Base-by-base conservation (phyloP, 2,888 invertebrate species). In the Drosophila monieri region DNA sequence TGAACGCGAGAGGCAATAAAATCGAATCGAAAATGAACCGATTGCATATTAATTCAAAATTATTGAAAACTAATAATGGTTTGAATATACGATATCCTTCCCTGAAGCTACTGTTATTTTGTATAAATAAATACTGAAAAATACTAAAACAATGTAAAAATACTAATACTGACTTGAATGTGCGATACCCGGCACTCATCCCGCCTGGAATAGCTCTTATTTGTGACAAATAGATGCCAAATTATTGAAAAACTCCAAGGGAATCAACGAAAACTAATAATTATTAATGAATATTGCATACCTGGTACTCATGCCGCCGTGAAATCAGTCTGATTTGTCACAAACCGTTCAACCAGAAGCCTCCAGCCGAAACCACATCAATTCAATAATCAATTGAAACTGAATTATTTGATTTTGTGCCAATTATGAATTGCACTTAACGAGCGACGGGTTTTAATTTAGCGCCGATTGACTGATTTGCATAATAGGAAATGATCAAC, bases 1-100 rank as follows among this genome's bases (percentile, higher is more conserved):
- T 70, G 76, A 80, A 78, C 80, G 78, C 78, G 80, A 74, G 77
- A 76, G 35, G 35, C 74, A 77, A 85, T 81, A 81, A 85, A 77
- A 68, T 69, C 77, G 74, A 76, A 81, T 58, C 83, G 72, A 76
- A 76, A 77, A 64, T 73, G 67, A 77, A 72, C 66, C 59, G 67
- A 77, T 43, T 18, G 43, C 18, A 32, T 32, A 32, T 32, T 12
- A 32, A 32, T 32, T 12, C 12, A 4, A 32, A 32, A 32, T 32
- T 32, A 32, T 32, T 32, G 32, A 27, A 27, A 27, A 8, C 25
- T 35, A n/a, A 10, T 10, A n/a, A 35, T 4, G 3, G n/a, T n/a
- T n/a, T 35, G 3, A n/a, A 12, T 35, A 12, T 35, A 35, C 12
- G 35, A 35, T 35, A 35, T 2, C 2, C 8, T 9, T 27, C 2